These are phyloP conservation scores for Nysson spinosus DNA, from an alignment of 2,888 invertebrate species.

Conservation along the genomic window DNA sequence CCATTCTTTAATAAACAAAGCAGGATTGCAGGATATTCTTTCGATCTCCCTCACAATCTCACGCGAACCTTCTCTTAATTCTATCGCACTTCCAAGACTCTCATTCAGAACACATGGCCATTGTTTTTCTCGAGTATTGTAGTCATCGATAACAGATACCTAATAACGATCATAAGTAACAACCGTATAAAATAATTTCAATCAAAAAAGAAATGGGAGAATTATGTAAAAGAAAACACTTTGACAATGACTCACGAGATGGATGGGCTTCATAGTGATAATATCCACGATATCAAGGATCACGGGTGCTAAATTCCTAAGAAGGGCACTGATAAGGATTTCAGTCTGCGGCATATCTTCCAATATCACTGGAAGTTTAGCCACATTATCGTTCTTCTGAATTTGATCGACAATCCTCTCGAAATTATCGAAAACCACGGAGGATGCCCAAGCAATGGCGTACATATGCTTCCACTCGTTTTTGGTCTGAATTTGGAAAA, in stretches of 20 bases:
- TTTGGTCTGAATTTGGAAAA: slow-evolving; percentile 61
- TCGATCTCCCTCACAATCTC: slow-evolving; percentile 78
- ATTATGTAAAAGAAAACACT: neutral
- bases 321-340: slow-evolving; percentile 55
- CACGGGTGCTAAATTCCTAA: slow-evolving; percentile 64
- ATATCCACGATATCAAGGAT: slow-evolving; percentile 64
- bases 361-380: slow-evolving; percentile 51
- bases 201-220: neutral
- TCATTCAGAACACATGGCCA: slow-evolving; percentile 79
- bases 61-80: slow-evolving; percentile 67
- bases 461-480: slow-evolving; percentile 61
- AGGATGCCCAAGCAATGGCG: slow-evolving; percentile 63
- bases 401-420: slow-evolving; percentile 66
- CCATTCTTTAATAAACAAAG: slow-evolving; percentile 78
- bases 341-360: slow-evolving; percentile 67
- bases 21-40: slow-evolving; percentile 77
- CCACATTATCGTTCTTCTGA: slow-evolving; percentile 50
- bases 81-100: slow-evolving; percentile 75
- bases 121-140: slow-evolving; percentile 75
- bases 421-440: slow-evolving; percentile 60
- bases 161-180: slow-evolving; percentile 10
- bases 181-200: neutral
- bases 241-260: slow-evolving; percentile 52
- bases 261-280: slow-evolving; percentile 58
- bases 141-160: slow-evolving; percentile 76